Evolutionary conservation across 2,113 vertebrate genomes (phyloP).

Genomic region (Lipophrys pholis): DNA sequence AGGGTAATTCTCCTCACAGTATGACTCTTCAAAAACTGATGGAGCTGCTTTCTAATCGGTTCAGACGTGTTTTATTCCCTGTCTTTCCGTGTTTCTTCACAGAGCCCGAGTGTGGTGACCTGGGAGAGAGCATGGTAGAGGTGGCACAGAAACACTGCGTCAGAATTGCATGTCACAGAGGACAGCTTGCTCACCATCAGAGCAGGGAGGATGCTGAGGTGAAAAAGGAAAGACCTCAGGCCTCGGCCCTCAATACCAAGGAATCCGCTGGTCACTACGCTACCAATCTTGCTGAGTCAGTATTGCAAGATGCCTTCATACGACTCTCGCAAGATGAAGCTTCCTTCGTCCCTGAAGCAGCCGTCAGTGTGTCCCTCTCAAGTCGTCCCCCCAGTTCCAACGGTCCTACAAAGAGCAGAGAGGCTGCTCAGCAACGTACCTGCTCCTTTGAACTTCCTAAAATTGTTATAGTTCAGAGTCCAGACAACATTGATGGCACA

Average conservation of each 20-base stretch:
- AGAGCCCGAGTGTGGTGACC: slow-evolving; percentile 74
- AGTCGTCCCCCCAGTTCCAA: slow-evolving; percentile 33
- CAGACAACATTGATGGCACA: slow-evolving; percentile 87
- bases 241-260: slow-evolving; percentile 47
- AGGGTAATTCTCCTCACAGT: slow-evolving; percentile 11
- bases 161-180: slow-evolving; percentile 71
- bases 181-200: slow-evolving; percentile 62
- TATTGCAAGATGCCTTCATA: slow-evolving; percentile 96
- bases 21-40: slow-evolving; percentile 29
- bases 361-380: slow-evolving; percentile 81
- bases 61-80: slow-evolving; percentile 42
- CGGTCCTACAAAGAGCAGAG: slow-evolving; percentile 68
- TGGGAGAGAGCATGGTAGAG: slow-evolving; percentile 71
- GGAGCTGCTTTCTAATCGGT: slow-evolving; percentile 30
- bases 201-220: slow-evolving; percentile 73
- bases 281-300: slow-evolving; percentile 93
- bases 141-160: slow-evolving; percentile 74
- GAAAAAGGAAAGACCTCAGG: slow-evolving; percentile 53
- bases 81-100: slow-evolving; percentile 37
- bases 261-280: slow-evolving; percentile 90
- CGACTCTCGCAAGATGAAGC: slow-evolving; percentile 90
- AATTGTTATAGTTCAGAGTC: slow-evolving; percentile 96
- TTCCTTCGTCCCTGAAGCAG: slow-evolving; percentile 83
- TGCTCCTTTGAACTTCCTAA: slow-evolving; percentile 94
- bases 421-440: slow-evolving; percentile 71